Evolutionary conservation across 35 echinoderm and acorn worm species (phyloP).

Genomic region (Ophioderma brevispina): DNA sequence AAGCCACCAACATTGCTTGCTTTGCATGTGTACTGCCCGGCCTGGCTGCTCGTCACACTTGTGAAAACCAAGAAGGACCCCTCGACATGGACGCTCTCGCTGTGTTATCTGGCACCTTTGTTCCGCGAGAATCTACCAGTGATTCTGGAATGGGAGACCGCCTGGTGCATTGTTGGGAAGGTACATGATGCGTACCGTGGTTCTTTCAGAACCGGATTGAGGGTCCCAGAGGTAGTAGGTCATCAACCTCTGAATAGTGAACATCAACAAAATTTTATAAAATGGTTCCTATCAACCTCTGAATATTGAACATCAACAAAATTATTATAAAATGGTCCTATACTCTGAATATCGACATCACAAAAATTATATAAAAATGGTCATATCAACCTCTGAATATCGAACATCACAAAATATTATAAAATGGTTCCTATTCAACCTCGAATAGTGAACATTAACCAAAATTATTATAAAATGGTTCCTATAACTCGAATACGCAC

Average conservation of each 20-base stretch:
- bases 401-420: no score
- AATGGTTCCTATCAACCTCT: no score
- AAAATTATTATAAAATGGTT: no score
- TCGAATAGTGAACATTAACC: no score
- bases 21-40: constrained; percentile 70
- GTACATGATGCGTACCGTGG: constrained; percentile 45
- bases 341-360: no score
- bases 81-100: constrained; percentile 42
- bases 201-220: constrained; percentile 21
- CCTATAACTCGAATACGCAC: no score
- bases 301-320: no score
- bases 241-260: constrained; percentile 60
- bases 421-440: no score
- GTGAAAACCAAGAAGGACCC: constrained; percentile 46
- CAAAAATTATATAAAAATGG: no score
- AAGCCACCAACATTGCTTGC: constrained; percentile 55
- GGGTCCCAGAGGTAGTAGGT: constrained; percentile 48
- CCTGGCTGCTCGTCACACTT: constrained; percentile 44
- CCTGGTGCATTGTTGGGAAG: constrained; percentile 34
- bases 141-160: constrained; percentile 63
- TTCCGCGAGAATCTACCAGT: constrained; percentile 47
- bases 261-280: no score
- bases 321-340: no score
- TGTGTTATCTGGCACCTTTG: constrained; percentile 12
- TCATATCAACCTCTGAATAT: no score